Evolutionary conservation across 2,113 vertebrate species (phyloP).

Genomic region (Cebidichthys violaceus): DNA sequence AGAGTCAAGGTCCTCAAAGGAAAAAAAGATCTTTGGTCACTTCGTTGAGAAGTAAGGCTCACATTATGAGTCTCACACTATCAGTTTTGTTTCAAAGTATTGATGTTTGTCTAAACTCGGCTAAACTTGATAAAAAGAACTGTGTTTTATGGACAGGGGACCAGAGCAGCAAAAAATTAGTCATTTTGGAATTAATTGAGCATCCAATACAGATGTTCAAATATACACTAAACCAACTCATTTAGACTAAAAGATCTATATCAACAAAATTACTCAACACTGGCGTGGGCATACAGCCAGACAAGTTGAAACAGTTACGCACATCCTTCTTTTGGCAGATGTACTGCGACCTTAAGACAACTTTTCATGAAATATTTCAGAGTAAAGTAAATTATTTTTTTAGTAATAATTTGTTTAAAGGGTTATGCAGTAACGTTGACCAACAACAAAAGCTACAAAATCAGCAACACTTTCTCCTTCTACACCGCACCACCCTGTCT

Average conservation of each 20-base stretch:
- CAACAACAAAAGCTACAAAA: neutral
- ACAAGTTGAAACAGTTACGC: neutral
- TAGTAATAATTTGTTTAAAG: too few relatives aligned
- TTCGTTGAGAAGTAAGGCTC: neutral
- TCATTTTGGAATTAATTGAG: neutral
- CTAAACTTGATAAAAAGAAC: neutral
- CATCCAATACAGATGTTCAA: neutral
- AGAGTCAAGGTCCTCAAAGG: neutral
- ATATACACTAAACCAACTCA: neutral
- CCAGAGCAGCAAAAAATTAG: neutral
- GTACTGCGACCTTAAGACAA: neutral
- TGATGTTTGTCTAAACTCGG: neutral
- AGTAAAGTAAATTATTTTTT: neutral
- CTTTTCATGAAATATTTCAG: neutral
- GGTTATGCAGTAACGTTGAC: neutral
- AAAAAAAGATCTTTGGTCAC: neutral
- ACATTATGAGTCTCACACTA: neutral
- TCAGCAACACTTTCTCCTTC: neutral
- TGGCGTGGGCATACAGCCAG: neutral
- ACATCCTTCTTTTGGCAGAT: neutral
- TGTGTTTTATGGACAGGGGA: neutral
- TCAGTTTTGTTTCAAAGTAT: neutral
- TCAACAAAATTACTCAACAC: neutral
- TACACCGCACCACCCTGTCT: neutral
- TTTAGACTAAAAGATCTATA: neutral